Conservation (phyloP, 64 coral and sea anemone genomes). For the Montipora efflorescens region DNA sequence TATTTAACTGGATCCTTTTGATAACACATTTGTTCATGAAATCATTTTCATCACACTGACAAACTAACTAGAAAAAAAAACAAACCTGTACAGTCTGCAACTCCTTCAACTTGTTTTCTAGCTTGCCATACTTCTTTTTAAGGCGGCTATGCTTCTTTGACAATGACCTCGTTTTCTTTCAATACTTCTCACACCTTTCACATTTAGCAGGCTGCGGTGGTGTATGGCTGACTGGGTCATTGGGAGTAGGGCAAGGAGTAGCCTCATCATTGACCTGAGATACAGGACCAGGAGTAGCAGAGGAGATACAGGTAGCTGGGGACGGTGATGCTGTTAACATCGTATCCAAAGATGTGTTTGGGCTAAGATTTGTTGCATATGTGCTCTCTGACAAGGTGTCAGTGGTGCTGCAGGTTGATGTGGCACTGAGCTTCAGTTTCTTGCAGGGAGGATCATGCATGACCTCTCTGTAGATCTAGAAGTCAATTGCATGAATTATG, state of each 20-base stretch:
- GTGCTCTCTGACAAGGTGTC: background rate
- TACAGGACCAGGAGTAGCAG: background rate
- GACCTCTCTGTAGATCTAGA: conserved; percentile 27
- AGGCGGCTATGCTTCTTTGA: no score
- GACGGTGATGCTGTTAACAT: conserved; percentile 25
- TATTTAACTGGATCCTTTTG: no score
- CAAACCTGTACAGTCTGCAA: conserved; percentile 22
- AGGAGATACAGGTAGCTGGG: conserved; percentile 9
- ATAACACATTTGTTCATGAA: background rate
- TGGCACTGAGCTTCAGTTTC: background rate
- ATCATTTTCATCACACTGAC: conserved; percentile 9
- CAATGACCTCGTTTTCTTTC: background rate
- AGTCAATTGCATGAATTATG: conserved; percentile 6
- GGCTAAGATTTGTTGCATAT: background rate
- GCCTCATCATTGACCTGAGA: background rate
- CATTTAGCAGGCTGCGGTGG: conserved; percentile 14
- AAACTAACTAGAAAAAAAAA: background rate
- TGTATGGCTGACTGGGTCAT: background rate
- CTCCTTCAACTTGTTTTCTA: conserved; percentile 25
- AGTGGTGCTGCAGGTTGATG: background rate
- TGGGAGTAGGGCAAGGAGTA: conserved; percentile 10
- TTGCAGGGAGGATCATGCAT: conserved; percentile 26
- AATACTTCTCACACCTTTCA: conserved; percentile 7
- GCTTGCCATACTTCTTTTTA: background rate
- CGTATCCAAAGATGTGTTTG: conserved; percentile 25